Conservation (phyloP, 1,140 invertebrate genomes). For the Aphaenogaster floridana region DNA sequence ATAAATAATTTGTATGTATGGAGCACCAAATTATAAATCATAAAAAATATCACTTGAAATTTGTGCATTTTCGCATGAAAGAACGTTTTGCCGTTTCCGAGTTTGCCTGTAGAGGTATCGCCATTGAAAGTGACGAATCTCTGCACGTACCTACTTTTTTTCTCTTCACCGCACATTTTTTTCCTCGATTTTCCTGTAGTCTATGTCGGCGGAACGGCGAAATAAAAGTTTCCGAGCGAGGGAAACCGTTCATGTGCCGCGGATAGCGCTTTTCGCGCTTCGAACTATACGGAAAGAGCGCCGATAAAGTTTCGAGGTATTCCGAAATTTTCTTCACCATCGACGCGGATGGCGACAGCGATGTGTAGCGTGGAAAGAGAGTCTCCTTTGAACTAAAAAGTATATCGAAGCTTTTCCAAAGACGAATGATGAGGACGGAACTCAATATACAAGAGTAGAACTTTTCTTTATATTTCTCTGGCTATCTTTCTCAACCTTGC, state of each 20-base stretch:
- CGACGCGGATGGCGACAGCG: conserved; percentile 53
- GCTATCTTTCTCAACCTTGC: conserved; percentile 10
- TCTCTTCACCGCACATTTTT: conserved; percentile 20
- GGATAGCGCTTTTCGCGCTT: conserved; percentile 71
- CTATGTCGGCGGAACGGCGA: conserved; percentile 70
- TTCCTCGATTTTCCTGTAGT: conserved; percentile 51
- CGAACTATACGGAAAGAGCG: conserved; percentile 68
- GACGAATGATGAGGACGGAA: conserved; percentile 47
- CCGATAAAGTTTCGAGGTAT: conserved; percentile 77
- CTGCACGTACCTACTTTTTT: conserved; percentile 36
- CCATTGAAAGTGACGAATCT: conserved; percentile 59
- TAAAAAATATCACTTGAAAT: conserved; percentile 5
- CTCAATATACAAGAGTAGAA: conserved; percentile 39
- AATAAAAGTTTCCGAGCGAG: conserved; percentile 82
- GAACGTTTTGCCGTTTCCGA: background rate
- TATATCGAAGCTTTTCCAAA: conserved; percentile 57
- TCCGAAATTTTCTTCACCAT: conserved; percentile 74
- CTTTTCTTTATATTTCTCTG: conserved; percentile 35
- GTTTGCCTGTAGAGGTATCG: background rate
- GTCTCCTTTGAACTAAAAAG: conserved; percentile 55
- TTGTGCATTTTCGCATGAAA: conserved; percentile 14
- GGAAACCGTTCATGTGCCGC: conserved; percentile 76
- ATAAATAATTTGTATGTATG: background rate
- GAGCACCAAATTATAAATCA: background rate
- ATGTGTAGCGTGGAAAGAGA: conserved; percentile 29